These are phyloP conservation scores for Chrysogorgia sp. DNA, from an alignment of 92 coral and sea anemone species.

Conservation along the genomic window DNA sequence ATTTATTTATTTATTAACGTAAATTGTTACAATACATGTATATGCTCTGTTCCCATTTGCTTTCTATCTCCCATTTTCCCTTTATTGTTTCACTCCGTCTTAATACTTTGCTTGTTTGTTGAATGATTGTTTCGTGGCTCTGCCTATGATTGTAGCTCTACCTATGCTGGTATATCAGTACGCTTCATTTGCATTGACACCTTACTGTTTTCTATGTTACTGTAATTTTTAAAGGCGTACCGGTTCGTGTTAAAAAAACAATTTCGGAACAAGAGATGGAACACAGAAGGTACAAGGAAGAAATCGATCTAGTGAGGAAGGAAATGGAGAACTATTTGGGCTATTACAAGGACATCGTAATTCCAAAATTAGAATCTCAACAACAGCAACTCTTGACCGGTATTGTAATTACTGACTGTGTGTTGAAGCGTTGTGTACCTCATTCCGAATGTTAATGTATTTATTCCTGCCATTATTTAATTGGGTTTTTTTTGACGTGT, in stretches of 20 bases:
- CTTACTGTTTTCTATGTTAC: background rate
- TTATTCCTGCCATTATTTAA: too few relatives aligned
- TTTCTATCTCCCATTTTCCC: too few relatives aligned
- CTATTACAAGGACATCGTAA: constrained; percentile 6
- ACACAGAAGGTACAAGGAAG: constrained; percentile 1
- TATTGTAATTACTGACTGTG: background rate
- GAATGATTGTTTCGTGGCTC: too few relatives aligned
- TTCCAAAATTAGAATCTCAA: background rate
- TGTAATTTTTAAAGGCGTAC: background rate
- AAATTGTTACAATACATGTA: too few relatives aligned
- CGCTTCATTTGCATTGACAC: background rate
- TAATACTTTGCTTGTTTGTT: too few relatives aligned
- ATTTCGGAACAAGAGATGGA: constrained; percentile 15
- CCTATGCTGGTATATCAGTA: too few relatives aligned
- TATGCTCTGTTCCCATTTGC: too few relatives aligned
- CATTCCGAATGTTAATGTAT: too few relatives aligned
- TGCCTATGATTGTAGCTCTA: background rate
- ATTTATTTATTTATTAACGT: too few relatives aligned
- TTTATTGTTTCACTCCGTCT: too few relatives aligned
- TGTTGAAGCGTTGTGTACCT: background rate
- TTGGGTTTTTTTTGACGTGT: too few relatives aligned
- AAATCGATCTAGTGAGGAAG: constrained; percentile 2
- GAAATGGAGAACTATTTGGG: constrained; percentile 5
- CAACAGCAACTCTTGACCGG: background rate
- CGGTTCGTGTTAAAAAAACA: constrained; percentile 8